These are phyloP conservation scores for Myopa tessellatipennis DNA, from an alignment of 2,888 invertebrate species.

Conservation along the genomic window DNA sequence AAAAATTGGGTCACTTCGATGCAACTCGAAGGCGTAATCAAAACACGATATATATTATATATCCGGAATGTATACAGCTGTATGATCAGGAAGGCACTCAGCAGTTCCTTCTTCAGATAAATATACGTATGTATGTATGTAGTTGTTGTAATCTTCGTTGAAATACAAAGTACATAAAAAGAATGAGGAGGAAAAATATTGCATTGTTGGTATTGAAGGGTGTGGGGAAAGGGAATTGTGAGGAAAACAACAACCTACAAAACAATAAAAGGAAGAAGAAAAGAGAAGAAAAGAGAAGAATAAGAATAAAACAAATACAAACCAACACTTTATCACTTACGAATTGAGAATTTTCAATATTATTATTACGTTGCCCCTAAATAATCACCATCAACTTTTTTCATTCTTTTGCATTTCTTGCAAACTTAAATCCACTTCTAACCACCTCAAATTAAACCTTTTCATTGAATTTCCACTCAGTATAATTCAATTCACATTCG, in stretches of 20 bases:
- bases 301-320: too few species aligned
- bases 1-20: slow-evolving; percentile 45
- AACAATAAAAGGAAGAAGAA: not conserved
- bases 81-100: slow-evolving; percentile 21
- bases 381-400: too few species aligned
- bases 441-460: too few species aligned
- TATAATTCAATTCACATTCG: too few species aligned
- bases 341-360: too few species aligned
- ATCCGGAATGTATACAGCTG: slow-evolving; percentile 49
- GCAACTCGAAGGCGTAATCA: slow-evolving; percentile 41
- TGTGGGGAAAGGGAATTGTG: not conserved
- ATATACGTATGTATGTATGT: slow-evolving; percentile 9
- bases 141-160: not conserved
- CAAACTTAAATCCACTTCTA: too few species aligned
- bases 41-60: slow-evolving; percentile 48
- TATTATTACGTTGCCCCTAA: not conserved
- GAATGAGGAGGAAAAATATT: too few species aligned
- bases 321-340: not conserved
- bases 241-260: not conserved
- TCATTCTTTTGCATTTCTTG: too few species aligned
- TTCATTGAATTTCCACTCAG: too few species aligned
- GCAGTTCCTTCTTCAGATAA: slow-evolving; percentile 48
- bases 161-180: not conserved
- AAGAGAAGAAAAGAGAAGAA: not conserved
- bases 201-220: too few species aligned